These are phyloP conservation scores for Protula sp. DNA, from an alignment of 2,888 invertebrate genomes.

Conservation along the genomic window DNA sequence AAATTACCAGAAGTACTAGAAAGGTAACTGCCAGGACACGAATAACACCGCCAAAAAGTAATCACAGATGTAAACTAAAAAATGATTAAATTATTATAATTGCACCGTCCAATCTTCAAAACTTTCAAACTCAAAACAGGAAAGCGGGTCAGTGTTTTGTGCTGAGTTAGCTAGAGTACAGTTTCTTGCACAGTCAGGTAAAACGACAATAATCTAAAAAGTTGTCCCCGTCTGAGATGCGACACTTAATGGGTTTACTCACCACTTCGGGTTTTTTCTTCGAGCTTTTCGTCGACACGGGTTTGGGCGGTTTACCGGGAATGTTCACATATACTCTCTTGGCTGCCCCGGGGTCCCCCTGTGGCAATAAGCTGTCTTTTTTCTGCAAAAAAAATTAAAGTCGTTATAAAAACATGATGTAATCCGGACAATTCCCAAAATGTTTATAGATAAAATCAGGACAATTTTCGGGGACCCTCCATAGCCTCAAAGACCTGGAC, in stretches of 20 bases:
- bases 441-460: too few relatives aligned
- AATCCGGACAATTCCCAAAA: too few relatives aligned
- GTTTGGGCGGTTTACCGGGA: constrained; percentile 92
- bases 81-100: too few relatives aligned
- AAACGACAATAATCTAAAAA: too few relatives aligned
- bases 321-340: constrained; percentile 79
- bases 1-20: too few relatives aligned
- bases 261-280: constrained; percentile 79
- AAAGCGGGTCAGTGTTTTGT: background rate
- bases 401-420: too few relatives aligned
- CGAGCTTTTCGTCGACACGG: constrained; percentile 71
- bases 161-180: background rate
- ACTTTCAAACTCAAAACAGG: background rate
- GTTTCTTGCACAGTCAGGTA: background rate
- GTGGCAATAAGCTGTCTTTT: constrained; percentile 31
- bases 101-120: background rate
- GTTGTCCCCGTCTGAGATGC: too few relatives aligned
- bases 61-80: too few relatives aligned
- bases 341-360: constrained; percentile 21
- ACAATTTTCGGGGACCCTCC: too few relatives aligned
- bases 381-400: constrained; percentile 12
- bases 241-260: constrained; percentile 19
- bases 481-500: too few relatives aligned
- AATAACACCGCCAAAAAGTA: too few relatives aligned
- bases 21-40: too few relatives aligned